Percentiles rank a stretch among this genome's conserved stretches.
Evolutionary conservation across 1,140 invertebrate species (phyloP).

Genomic region (Vanessa atalanta): DNA sequence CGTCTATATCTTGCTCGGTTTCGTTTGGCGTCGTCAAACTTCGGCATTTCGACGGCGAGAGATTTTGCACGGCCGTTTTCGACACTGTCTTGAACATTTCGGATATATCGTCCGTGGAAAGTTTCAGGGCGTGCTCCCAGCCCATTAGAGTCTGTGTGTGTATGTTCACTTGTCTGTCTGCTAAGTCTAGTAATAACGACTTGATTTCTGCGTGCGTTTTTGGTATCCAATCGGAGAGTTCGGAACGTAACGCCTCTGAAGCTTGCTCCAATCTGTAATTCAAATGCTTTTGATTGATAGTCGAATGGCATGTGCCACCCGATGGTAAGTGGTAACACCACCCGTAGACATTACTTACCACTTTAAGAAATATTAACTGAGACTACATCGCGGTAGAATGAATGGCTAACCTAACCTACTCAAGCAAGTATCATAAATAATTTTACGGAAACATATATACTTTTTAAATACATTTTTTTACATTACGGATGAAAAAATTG

Average conservation of each 20-base stretch:
- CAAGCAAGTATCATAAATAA: no score
- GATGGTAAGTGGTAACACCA: no score
- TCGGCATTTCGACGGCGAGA: slow-evolving; percentile 57
- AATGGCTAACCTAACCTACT: no score
- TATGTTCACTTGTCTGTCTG: slow-evolving; percentile 55
- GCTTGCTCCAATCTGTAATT: slow-evolving; percentile 66
- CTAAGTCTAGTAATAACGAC: slow-evolving; percentile 56
- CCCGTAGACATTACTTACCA: no score
- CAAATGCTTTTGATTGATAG: background rate
- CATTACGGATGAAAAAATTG: no score
- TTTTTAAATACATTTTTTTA: no score
- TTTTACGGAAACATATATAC: no score
- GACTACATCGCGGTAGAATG: no score
- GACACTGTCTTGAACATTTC: slow-evolving; percentile 72
- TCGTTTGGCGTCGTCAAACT: slow-evolving; percentile 50
- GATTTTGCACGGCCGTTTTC: slow-evolving; percentile 64
- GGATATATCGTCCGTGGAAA: slow-evolving; percentile 53
- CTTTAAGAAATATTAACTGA: no score
- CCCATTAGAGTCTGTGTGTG: slow-evolving; percentile 54
- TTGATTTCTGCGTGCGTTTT: slow-evolving; percentile 66
- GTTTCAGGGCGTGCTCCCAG: slow-evolving; percentile 65
- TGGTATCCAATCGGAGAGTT: slow-evolving; percentile 65
- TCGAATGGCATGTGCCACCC: no score
- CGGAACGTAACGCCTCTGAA: slow-evolving; percentile 65
- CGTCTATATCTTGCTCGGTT: slow-evolving; percentile 53